Evolutionary conservation across 2,113 vertebrate genomes (phyloP).

Genomic region (Aviceda subcristata): DNA sequence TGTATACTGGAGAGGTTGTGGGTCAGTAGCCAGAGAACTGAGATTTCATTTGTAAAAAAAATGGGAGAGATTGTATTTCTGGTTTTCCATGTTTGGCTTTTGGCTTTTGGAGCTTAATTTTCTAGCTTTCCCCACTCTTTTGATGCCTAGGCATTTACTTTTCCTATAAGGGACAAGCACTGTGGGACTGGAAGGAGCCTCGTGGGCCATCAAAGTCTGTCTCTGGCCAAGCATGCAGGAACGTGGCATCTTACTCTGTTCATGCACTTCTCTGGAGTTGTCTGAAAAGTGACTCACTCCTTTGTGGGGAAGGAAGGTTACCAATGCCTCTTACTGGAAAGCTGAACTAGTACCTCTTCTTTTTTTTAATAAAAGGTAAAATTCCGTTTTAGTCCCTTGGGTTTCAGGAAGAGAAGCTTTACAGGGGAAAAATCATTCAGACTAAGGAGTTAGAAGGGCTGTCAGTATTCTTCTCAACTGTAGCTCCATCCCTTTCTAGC

Average conservation of each 20-base stretch:
- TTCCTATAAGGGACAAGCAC: not conserved
- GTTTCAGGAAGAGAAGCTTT: not conserved
- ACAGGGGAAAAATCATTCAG: not conserved
- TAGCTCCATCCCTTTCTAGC: conserved; percentile 42
- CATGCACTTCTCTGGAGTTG: not conserved
- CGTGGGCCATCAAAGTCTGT: not conserved
- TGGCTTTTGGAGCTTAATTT: not conserved
- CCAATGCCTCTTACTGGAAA: conserved; percentile 20
- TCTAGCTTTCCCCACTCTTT: not conserved
- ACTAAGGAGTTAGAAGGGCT: not conserved
- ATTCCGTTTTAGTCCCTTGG: not conserved
- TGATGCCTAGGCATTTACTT: not conserved
- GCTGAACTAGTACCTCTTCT: not conserved
- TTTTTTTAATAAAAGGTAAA: not conserved
- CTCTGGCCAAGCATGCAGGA: not conserved
- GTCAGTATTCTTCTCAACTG: not conserved
- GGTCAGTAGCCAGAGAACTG: not conserved
- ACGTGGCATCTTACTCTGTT: not conserved
- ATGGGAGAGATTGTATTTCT: not conserved
- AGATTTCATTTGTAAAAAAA: not conserved
- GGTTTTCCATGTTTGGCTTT: not conserved
- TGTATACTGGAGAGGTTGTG: not conserved
- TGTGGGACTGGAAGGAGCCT: not conserved
- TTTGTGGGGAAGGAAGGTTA: not conserved
- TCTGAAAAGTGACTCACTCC: conserved; percentile 13